These are phyloP conservation scores for Thripadectes ignobilis DNA, from an alignment of 2,797 vertebrate genomes.

Conservation along the genomic window DNA sequence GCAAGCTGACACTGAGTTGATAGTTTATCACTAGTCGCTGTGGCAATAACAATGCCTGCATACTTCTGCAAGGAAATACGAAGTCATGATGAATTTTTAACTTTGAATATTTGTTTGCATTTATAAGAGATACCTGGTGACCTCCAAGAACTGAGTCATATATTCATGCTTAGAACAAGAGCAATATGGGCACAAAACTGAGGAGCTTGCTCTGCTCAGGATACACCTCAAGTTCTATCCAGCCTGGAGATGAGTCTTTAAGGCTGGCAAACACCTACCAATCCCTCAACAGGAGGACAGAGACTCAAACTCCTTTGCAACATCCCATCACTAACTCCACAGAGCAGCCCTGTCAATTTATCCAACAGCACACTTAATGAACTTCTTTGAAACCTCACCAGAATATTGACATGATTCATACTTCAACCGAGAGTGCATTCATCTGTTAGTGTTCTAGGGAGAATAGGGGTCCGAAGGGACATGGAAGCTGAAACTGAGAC, in stretches of 20 bases:
- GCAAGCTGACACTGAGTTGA: not conserved
- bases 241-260: not conserved
- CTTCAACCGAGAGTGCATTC: not conserved
- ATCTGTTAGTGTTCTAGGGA: not conserved
- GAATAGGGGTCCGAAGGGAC: too few relatives aligned
- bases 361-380: not conserved
- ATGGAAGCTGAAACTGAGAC: too few relatives aligned
- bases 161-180: not conserved
- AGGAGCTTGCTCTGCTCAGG: not conserved
- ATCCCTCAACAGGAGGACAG: not conserved
- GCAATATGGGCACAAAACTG: not conserved
- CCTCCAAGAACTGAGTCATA: not conserved
- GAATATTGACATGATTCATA: not conserved
- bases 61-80: not conserved
- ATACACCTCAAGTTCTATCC: not conserved
- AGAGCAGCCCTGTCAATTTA: not conserved
- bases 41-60: not conserved
- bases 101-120: not conserved
- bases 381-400: not conserved
- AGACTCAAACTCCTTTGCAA: not conserved
- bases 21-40: not conserved
- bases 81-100: not conserved
- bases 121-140: not conserved
- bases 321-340: not conserved
- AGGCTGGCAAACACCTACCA: not conserved